Percentiles rank a stretch among this genome's conserved stretches.
Evolutionary conservation across 2,888 invertebrate genomes (phyloP).

Genomic region (Drosophila tripunctata): DNA sequence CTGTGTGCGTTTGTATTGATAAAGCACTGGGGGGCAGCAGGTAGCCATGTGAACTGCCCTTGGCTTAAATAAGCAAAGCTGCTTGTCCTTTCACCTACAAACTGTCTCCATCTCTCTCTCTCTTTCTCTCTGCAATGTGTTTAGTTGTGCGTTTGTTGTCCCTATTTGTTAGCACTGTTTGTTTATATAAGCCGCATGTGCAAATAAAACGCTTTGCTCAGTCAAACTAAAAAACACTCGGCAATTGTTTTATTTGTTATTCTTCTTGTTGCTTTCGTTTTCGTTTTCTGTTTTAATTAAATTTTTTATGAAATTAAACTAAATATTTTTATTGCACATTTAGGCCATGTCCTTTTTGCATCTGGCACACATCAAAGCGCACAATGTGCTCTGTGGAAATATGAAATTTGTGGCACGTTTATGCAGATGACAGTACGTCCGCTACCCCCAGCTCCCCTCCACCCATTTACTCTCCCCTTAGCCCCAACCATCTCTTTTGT

Average conservation of each 20-base stretch:
- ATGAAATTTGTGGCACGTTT: conserved; percentile 19
- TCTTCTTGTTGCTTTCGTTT: background rate
- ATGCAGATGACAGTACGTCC: conserved; percentile 40
- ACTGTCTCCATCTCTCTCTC: conserved; percentile 18
- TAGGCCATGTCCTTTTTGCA: conserved; percentile 1
- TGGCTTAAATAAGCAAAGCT: conserved; percentile 38
- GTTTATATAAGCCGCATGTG: conserved; percentile 55
- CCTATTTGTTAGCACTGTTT: conserved; percentile 32
- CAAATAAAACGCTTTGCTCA: conserved; percentile 34
- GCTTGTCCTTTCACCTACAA: conserved; percentile 19
- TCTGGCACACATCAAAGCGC: conserved; percentile 8
- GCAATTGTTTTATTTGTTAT: conserved; percentile 1
- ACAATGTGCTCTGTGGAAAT: conserved; percentile 8
- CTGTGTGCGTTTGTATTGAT: conserved; percentile 43
- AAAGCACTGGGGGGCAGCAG: conserved; percentile 36
- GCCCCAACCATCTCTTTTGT: conserved; percentile 5
- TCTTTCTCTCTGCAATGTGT: background rate
- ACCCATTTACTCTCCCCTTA: background rate
- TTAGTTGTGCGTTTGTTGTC: background rate
- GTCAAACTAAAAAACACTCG: conserved; percentile 7
- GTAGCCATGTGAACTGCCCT: conserved; percentile 20
- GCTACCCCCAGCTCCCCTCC: background rate
- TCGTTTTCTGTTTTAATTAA: conserved; percentile 57
- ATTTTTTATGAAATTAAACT: conserved; percentile 62
- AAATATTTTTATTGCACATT: conserved; percentile 58